Percentiles rank a stretch among this genome's conserved stretches.
Evolutionary conservation across 2,888 invertebrate genomes (phyloP).

Genomic region (Ethmia dodecea): DNA sequence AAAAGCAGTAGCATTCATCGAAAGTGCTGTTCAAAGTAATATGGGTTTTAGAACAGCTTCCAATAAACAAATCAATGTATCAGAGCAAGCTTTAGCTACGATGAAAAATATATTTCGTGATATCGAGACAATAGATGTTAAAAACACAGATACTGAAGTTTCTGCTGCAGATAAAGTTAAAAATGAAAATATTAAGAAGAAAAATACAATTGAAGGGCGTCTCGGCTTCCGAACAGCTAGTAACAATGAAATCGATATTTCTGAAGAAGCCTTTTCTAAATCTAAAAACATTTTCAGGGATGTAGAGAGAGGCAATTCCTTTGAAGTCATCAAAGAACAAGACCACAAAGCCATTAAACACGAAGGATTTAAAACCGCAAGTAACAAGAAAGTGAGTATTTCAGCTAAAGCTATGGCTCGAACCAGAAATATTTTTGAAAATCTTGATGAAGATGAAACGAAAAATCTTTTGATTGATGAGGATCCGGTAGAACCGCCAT

Average conservation of each 20-base stretch:
- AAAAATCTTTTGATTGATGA: neutral
- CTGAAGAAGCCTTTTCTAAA: neutral
- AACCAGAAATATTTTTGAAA: constrained; percentile 32
- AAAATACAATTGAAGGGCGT: too few relatives aligned
- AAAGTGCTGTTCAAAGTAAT: too few relatives aligned
- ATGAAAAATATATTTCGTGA: constrained; percentile 25
- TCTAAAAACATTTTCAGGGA: neutral
- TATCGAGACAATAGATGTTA: neutral
- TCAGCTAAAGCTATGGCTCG: constrained; percentile 26
- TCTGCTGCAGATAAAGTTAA: neutral
- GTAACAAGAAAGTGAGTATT: constrained; percentile 33
- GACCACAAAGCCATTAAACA: constrained; percentile 2
- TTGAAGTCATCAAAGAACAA: neutral
- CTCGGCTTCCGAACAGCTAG: neutral
- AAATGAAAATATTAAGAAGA: neutral
- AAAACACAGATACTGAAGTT: neutral
- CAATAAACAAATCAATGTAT: constrained; percentile 32
- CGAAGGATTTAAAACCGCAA: constrained; percentile 42
- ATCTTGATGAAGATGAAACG: constrained; percentile 22
- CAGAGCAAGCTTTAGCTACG: constrained; percentile 27
- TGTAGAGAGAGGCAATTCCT: neutral
- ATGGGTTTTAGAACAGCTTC: constrained; percentile 37
- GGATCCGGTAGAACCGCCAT: too few relatives aligned
- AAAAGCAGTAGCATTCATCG: too few relatives aligned
- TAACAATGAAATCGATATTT: neutral